A percentile compares a stretch with the other conserved stretches of the same genome.
Evolutionary conservation across 2,888 invertebrate species (phyloP).

Genomic region (Adela reaumurella): DNA sequence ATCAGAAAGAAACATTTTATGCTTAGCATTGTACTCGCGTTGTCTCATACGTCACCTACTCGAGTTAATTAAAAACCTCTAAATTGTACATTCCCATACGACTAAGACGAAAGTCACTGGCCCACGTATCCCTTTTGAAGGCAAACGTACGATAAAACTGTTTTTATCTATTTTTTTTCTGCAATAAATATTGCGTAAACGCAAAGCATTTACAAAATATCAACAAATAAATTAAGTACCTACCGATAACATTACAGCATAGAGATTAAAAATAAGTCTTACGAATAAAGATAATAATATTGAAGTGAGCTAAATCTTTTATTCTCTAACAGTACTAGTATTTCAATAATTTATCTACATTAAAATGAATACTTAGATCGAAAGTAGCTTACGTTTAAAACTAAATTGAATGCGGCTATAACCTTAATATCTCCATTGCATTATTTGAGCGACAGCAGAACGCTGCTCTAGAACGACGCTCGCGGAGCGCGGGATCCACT

Average conservation of each 20-base stretch:
- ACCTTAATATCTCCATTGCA: background rate
- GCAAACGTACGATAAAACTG: constrained; percentile 16
- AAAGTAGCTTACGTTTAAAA: background rate
- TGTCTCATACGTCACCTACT: no score
- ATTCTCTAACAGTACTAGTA: background rate
- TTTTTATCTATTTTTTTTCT: constrained; percentile 42
- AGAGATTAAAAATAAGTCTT: constrained; percentile 37
- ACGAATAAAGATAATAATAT: constrained; percentile 20
- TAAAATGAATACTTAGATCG: background rate
- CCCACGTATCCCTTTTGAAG: background rate
- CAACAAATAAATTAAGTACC: constrained; percentile 58
- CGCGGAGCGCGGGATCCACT: no score
- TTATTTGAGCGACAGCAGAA: background rate
- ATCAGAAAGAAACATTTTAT: no score
- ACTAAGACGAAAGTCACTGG: no score
- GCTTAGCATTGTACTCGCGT: no score
- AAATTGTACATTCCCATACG: no score
- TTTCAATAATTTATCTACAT: background rate
- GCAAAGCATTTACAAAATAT: constrained; percentile 54
- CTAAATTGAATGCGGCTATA: background rate
- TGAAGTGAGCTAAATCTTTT: constrained; percentile 22
- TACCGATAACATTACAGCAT: constrained; percentile 44
- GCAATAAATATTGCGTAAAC: constrained; percentile 51
- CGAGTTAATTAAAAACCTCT: no score
- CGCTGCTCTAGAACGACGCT: background rate